Evolutionary conservation across 2,797 vertebrate species (phyloP).

Genomic region (Phrynocephalus guinanensis): DNA sequence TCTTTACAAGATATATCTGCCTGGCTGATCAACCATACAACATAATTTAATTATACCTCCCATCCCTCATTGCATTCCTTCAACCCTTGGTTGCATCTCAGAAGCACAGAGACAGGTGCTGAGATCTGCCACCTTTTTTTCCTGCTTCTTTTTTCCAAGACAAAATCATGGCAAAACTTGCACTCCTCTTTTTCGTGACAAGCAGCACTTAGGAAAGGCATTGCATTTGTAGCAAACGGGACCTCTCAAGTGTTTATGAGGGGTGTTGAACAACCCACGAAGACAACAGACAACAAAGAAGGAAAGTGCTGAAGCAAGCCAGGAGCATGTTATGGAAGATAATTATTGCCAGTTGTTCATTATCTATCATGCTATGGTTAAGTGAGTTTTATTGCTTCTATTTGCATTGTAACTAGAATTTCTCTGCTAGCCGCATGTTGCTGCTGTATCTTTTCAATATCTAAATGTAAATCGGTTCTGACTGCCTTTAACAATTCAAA

Average conservation of each 20-base stretch:
- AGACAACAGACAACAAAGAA: conserved; percentile 36
- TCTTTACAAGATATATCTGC: conserved; percentile 74
- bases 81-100: conserved; percentile 62
- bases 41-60: conserved; percentile 75
- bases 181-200: conserved; percentile 53
- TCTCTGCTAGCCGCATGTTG: conserved; percentile 42
- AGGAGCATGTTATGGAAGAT: conserved; percentile 50
- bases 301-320: conserved; percentile 57
- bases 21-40: conserved; percentile 68
- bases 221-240: conserved; percentile 56
- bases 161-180: conserved; percentile 17
- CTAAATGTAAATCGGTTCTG: conserved; percentile 23
- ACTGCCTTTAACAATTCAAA: conserved; percentile 38
- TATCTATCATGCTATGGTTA: conserved; percentile 60
- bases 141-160: neutral
- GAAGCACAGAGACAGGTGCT: conserved; percentile 53
- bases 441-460: conserved; percentile 39
- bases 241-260: conserved; percentile 45
- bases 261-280: conserved; percentile 56
- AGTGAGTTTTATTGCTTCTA: conserved; percentile 60
- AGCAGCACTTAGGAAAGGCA: conserved; percentile 45
- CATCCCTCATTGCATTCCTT: conserved; percentile 65
- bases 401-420: conserved; percentile 55
- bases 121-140: conserved; percentile 60
- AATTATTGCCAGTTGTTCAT: conserved; percentile 61